Conservation (phyloP, 2,113 vertebrate genomes). For the Crotalus viridis region DNA sequence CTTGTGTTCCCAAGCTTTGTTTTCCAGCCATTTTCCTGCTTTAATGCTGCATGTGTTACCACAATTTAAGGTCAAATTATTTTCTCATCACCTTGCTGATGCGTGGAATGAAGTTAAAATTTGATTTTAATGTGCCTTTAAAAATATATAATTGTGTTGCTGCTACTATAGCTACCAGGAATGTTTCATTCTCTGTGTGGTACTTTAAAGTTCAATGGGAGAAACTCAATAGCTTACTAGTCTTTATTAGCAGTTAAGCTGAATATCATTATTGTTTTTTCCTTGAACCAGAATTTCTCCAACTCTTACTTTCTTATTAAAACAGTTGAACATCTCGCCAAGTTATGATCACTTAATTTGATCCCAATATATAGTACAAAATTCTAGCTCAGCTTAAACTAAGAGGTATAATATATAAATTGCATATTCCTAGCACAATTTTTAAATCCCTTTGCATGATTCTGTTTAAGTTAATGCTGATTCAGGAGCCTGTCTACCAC, state of each 20-base stretch:
- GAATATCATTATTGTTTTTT: background rate
- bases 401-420: background rate
- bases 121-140: constrained; percentile 43
- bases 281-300: background rate
- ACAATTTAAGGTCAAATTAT: constrained; percentile 43
- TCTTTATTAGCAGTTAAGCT: background rate
- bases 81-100: constrained; percentile 36
- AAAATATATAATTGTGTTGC: constrained; percentile 18
- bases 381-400: constrained; percentile 12
- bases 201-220: background rate
- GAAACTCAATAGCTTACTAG: background rate
- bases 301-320: background rate
- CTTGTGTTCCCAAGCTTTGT: constrained; percentile 1
- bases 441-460: background rate
- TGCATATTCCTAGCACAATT: background rate
- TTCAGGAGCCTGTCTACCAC: background rate
- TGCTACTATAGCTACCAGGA: background rate
- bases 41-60: background rate
- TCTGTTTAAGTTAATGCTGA: background rate
- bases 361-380: background rate
- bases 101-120: constrained; percentile 25
- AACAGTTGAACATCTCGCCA: background rate
- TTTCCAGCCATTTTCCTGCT: background rate
- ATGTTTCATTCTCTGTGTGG: background rate
- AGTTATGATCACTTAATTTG: background rate